Conservation (phyloP, 2,888 invertebrate genomes). For the Adelphocoris suturalis region DNA sequence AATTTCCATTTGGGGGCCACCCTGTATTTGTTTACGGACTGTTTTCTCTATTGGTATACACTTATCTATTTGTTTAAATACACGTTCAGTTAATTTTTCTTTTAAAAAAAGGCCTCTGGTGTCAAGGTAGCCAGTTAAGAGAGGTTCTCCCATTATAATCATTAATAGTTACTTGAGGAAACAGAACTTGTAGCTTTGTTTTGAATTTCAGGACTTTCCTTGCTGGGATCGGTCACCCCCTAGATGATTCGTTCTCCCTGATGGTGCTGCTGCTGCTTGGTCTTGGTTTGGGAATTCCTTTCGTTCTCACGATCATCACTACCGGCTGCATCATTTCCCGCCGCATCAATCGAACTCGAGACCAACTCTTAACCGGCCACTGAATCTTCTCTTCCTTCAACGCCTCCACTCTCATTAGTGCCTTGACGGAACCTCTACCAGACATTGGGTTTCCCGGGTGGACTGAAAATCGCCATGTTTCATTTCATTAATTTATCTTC, state of each 20-base stretch:
- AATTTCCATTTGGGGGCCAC: no score
- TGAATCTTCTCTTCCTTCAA: background rate
- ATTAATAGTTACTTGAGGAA: no score
- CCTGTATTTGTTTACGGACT: no score
- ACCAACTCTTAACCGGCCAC: constrained; percentile 47
- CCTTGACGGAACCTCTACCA: background rate
- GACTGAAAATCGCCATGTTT: no score
- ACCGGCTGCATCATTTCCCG: constrained; percentile 79
- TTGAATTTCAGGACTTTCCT: constrained; percentile 82
- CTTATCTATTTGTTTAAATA: no score
- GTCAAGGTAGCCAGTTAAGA: no score
- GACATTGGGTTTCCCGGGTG: background rate
- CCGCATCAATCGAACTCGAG: constrained; percentile 75
- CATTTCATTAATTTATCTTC: no score
- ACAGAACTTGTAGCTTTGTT: background rate
- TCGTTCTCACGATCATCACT: constrained; percentile 79
- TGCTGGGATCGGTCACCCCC: constrained; percentile 84
- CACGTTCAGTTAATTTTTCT: no score
- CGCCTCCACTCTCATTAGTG: background rate
- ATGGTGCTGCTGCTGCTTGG: constrained; percentile 83
- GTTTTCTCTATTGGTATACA: no score
- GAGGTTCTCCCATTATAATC: no score
- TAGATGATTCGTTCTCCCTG: constrained; percentile 82
- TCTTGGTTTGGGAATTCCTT: constrained; percentile 82
- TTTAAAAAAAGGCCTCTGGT: no score